Conservation (phyloP, 2,888 invertebrate species). For the Leptinotarsa peninsularis region DNA sequence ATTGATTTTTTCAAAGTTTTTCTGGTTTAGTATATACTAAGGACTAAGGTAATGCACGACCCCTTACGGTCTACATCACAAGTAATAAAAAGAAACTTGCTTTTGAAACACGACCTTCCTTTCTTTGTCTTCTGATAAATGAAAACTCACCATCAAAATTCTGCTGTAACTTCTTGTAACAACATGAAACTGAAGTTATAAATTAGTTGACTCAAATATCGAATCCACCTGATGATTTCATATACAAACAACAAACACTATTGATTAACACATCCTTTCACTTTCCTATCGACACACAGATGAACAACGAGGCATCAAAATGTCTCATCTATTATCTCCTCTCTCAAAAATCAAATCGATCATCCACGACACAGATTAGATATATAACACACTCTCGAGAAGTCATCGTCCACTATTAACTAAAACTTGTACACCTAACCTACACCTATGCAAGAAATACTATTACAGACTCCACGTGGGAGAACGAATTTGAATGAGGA, state of each 20-base stretch:
- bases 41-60: too few relatives aligned
- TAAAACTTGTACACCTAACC: constrained; percentile 18
- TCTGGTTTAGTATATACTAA: too few relatives aligned
- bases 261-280: background rate
- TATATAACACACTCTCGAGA: background rate
- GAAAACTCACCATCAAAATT: too few relatives aligned
- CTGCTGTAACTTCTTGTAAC: too few relatives aligned
- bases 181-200: too few relatives aligned
- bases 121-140: too few relatives aligned
- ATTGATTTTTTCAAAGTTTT: too few relatives aligned
- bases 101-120: too few relatives aligned
- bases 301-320: background rate
- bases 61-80: too few relatives aligned
- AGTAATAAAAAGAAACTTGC: too few relatives aligned
- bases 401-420: constrained; percentile 6
- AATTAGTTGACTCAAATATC: background rate
- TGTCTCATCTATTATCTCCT: background rate
- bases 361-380: background rate
- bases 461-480: constrained; percentile 24
- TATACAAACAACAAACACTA: background rate
- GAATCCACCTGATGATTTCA: background rate
- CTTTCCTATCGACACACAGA: background rate
- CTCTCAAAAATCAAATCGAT: background rate
- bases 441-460: constrained; percentile 5
- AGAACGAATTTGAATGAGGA: background rate